Conservation (phyloP, 1,140 invertebrate species). For the Conus betulinus region DNA sequence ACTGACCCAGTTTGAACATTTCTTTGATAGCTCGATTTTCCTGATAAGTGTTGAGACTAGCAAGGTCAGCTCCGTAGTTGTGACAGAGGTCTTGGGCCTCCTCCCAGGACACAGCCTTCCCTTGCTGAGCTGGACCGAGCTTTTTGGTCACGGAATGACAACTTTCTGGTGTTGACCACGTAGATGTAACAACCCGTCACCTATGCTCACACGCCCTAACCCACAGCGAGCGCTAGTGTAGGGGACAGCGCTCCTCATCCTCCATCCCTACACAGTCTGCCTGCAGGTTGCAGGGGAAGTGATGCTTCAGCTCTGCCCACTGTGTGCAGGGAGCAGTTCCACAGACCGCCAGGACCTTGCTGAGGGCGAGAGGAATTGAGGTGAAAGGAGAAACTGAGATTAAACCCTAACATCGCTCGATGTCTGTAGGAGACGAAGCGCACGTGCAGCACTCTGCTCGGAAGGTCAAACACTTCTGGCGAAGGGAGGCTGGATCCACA, state of each 20-base stretch:
- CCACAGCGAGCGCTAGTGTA: slow-evolving; percentile 29
- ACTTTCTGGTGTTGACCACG: no score
- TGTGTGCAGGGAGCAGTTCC: slow-evolving; percentile 19
- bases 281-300: slow-evolving; percentile 14
- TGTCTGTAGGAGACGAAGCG: background rate
- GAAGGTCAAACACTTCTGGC: background rate
- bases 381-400: slow-evolving; percentile 19
- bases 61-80: background rate
- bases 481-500: no score
- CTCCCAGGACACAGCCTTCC: background rate
- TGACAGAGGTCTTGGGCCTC: background rate
- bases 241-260: slow-evolving; percentile 18
- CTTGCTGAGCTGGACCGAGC: background rate
- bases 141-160: no score
- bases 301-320: background rate
- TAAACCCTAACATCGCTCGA: background rate
- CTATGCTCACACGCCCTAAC: background rate
- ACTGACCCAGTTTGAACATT: background rate
- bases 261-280: slow-evolving; percentile 1
- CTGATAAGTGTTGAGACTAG: background rate
- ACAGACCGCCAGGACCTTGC: background rate
- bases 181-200: background rate
- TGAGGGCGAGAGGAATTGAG: background rate
- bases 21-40: background rate
- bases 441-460: background rate